Base-by-base conservation (phyloP, 2,113 vertebrate species). In the Austrofundulus limnaeus region DNA sequence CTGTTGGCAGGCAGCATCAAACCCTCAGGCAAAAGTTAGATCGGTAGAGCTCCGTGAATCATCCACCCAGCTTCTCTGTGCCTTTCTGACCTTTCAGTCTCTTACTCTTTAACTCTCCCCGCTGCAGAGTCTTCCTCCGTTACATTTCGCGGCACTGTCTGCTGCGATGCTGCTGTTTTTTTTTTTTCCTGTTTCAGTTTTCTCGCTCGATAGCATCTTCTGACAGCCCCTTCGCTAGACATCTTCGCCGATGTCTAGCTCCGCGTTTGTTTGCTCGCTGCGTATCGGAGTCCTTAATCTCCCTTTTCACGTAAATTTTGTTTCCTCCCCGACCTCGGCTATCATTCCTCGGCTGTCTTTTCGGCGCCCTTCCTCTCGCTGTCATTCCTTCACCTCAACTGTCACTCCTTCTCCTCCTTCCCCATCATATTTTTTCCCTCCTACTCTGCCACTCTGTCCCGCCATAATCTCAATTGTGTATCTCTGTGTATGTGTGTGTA, bases 31-130 rank as follows among this genome's bases (percentile, higher is more conserved):
- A 61, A 34, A 51, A 78, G 75, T 79, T 71, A 55, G 65, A 88
- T 78, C 63, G 54, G 45, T 70, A 57, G 66, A 78, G 84, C 76
- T 85, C 48, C 61, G 55, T 83, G 84, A 86, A 74, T 88, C 84
- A 82, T 77, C 71, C 51, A 11, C 73, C 4, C 60, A 58, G 54
- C 77, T 77, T 75, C 72, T 83, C 59, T 58, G 23, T 15, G 34
- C 56, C 67, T 72, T 67, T 46, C 51, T 85, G 79, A 85, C 83
- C 81, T 85, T 74, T 87, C 70, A 59, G 61, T 77, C 65, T 75
- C 59, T 66, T 47, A 19, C 72, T 61, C 75, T 58, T 65, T 69
- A 72, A 66, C 58, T 76, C 70, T 81, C 52, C 24, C 58, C 46
- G 72, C 80, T 69, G n/a, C 51, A 16, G n/a, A 65, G 73, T 78